Evolutionary conservation across 2,888 invertebrate genomes (phyloP), one percentile per base, ranked within the genome.

Genomic region (Dusona sp.): DNA sequence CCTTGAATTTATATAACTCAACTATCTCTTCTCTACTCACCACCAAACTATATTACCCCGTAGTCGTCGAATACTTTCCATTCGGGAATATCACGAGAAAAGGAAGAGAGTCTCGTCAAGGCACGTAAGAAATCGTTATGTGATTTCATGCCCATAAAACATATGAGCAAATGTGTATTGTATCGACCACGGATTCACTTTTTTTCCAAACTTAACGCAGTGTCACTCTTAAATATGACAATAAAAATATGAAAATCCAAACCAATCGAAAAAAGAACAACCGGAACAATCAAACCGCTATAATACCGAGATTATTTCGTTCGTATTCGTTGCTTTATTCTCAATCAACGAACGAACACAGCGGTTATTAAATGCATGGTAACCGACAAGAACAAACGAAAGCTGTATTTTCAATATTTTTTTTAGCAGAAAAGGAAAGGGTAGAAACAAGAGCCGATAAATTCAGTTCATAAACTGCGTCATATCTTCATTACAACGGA

Each of bases 1-100:
- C 74, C 74, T 42, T 67, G 82, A 82, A 79, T 85, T 85, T 85
- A 82, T 83, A 75, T 81, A 54, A 51, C 79, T 74, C 61, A 61
- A 61, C 29, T 61, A 61, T 61, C 61, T 29, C 61, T 61, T 61
- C 54, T 25, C 73, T 64, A 64, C 79, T 82, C 85, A 79, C 73
- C 82, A 68, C 79, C 68, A 42, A 85, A 85, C 78, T 85, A 48
- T 82, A 82, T 85, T 82, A 82, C 70, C 61, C 33, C 79, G n/a
- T 61, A 79, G 79, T 72, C 81, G 67, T 75, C 68, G 54, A 82
- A 82, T 82, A 75, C 64, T 74, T 84, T 70, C 75, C 79, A 70
- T 75, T 73, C 61, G 64, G 8, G 51, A 38, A 54, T 64, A 38
- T 48, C 22, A 22, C 38, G 54, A 54, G 48, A 51, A 25, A 45